These are phyloP conservation scores for Sweltsa coloradensis DNA, from an alignment of 1,140 invertebrate genomes.

Conservation along the genomic window DNA sequence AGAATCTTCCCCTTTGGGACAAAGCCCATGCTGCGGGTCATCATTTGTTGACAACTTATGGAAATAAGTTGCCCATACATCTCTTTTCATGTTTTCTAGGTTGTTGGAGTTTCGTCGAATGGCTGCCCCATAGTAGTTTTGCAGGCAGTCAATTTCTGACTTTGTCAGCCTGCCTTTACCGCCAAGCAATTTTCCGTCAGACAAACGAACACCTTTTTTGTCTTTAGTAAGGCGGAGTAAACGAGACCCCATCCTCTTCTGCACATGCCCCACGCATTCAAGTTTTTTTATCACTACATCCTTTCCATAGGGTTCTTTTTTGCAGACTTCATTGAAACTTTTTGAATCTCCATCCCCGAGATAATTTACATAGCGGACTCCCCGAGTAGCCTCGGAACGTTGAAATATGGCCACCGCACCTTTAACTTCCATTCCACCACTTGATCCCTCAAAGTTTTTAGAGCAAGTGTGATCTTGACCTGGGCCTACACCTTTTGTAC, in stretches of 20 bases:
- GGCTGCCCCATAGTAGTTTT: slow-evolving; percentile 17
- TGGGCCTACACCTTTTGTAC: slow-evolving; percentile 6
- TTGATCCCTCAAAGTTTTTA: slow-evolving; percentile 13
- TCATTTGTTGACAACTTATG: slow-evolving; percentile 19
- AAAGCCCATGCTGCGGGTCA: slow-evolving; percentile 17
- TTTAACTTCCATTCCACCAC: slow-evolving; percentile 13
- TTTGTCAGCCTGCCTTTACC: slow-evolving; percentile 15
- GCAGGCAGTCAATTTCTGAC: slow-evolving; percentile 15
- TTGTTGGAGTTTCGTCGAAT: slow-evolving; percentile 17
- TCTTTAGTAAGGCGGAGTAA: slow-evolving; percentile 10
- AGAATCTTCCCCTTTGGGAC: slow-evolving; percentile 6
- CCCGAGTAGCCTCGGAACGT: not conserved
- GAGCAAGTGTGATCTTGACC: slow-evolving; percentile 7
- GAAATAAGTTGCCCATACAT: slow-evolving; percentile 19
- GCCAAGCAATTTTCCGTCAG: not conserved
- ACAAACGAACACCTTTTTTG: not conserved
- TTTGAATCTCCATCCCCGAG: slow-evolving; percentile 10
- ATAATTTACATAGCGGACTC: slow-evolving; percentile 4
- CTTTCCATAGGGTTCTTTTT: slow-evolving; percentile 4
- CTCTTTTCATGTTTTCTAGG: slow-evolving; percentile 15
- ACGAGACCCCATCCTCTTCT: slow-evolving; percentile 15
- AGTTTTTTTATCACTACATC: no score
- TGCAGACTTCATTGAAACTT: slow-evolving; percentile 3
- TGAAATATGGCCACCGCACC: slow-evolving; percentile 5
- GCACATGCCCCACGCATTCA: slow-evolving; percentile 13